Base-by-base conservation (phyloP, 92 coral and sea anemone species). In the Plumapathes pennacea region DNA sequence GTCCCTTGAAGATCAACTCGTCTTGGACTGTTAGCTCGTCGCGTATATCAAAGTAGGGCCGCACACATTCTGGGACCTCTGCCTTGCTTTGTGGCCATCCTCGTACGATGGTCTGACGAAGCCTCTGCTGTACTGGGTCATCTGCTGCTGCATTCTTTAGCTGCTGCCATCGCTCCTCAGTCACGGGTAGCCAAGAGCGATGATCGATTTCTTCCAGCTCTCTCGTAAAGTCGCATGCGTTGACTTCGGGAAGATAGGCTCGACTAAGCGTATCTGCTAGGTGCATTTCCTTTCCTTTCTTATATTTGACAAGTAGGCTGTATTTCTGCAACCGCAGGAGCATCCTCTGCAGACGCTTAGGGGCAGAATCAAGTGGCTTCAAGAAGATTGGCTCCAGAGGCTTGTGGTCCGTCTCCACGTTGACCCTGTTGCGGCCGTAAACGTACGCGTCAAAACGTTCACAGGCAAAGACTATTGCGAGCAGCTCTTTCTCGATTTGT, bases 381-480 rank as follows among this genome's bases (percentile, higher is more conserved):
- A 40, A 32, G 49, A 78, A 70, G 53, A 78, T 74, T 4, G 79
- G 73, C 71, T 78, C 71, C 50, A 78, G 46, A 18, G 85, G 79
- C 50, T 71, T 36, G 37, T 56, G 66, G 46, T 76, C 62, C 1
- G 76, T 55, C 64, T 66, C 75, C 13, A 66, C 37, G 32, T 57
- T 70, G n/a, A 56, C 69, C 45, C 47, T 14, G 27, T 66, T 38
- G 38, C 69, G 54, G 13, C 76, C 83, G 32, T 54, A 57, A 64
- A 45, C 64, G 23, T 42, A 80, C 21, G 71, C 69, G 32, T 79
- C 74, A 67, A 76, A 72, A 36, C 57, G 64, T 15, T 54, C 47
- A 38, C 61, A 38, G 32, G 74, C 58, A 60, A 60, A 71, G 46
- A 37, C 75, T 44, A 72, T 65, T 40, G 69, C 65, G 22, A 75